These are phyloP conservation scores for Rhinophrynus dorsalis DNA, from an alignment of 2,797 vertebrate species.

Conservation along the genomic window DNA sequence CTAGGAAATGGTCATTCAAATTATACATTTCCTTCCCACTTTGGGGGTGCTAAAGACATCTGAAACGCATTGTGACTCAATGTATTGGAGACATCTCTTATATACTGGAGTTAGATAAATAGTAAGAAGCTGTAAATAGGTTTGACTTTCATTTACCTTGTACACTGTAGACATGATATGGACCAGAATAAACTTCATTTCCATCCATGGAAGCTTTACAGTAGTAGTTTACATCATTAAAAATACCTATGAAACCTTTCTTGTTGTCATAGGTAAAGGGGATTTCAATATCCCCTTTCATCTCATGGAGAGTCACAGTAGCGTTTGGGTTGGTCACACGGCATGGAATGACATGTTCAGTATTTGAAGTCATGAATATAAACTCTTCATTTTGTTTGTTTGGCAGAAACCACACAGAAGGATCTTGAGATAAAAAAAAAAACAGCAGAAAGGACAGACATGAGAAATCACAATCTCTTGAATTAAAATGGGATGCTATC, in stretches of 20 bases:
- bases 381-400: constrained; percentile 63
- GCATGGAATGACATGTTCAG: constrained; percentile 81
- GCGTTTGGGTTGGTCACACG: constrained; percentile 85
- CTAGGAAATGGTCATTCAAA: no score
- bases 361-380: constrained; percentile 80
- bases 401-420: constrained; percentile 80
- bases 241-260: constrained; percentile 79
- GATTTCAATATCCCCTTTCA: constrained; percentile 67
- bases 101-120: background rate
- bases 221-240: constrained; percentile 85
- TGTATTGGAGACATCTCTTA: no score
- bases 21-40: background rate
- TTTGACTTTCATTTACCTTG: constrained; percentile 65
- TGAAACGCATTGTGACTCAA: no score
- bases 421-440: constrained; percentile 66
- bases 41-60: no score
- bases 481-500: no score
- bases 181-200: constrained; percentile 75
- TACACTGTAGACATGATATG: constrained; percentile 80
- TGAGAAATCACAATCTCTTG: no score
- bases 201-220: constrained; percentile 81
- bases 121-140: no score
- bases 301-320: constrained; percentile 83
- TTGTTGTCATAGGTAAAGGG: constrained; percentile 73
- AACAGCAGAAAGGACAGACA: background rate